These are phyloP conservation scores for Synaphobranchus kaupii DNA, from an alignment of 2,797 vertebrate species.

Conservation along the genomic window DNA sequence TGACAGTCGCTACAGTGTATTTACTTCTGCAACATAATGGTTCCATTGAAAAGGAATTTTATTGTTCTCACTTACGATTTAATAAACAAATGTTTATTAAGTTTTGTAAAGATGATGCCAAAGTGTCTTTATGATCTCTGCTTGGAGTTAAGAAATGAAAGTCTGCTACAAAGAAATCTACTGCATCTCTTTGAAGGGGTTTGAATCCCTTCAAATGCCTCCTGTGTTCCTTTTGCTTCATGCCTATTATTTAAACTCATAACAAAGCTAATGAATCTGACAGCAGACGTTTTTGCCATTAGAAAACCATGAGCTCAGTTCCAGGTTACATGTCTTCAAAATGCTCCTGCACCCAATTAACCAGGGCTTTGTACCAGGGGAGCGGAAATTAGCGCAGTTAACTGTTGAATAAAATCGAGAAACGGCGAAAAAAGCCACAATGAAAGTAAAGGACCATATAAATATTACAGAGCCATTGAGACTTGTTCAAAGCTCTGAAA, in stretches of 20 bases:
- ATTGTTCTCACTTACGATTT: not conserved
- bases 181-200: not conserved
- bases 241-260: not conserved
- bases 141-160: not conserved
- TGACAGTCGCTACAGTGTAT: not conserved
- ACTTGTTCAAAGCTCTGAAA: not conserved
- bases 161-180: not conserved
- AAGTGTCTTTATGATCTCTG: not conserved
- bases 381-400: not conserved
- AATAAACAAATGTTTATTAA: not conserved
- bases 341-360: not conserved
- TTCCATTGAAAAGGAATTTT: not conserved
- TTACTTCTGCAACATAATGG: not conserved
- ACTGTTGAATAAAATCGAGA: not conserved
- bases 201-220: not conserved
- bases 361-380: not conserved
- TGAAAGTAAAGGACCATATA: not conserved
- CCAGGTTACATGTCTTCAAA: not conserved
- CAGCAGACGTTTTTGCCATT: not conserved
- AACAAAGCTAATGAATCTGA: not conserved
- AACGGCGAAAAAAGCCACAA: not conserved
- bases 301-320: conserved; percentile 3
- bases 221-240: not conserved
- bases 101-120: not conserved
- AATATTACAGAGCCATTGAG: not conserved